Evolutionary conservation across 2,888 invertebrate species (phyloP).

Genomic region (Drosophila fungiperda): DNA sequence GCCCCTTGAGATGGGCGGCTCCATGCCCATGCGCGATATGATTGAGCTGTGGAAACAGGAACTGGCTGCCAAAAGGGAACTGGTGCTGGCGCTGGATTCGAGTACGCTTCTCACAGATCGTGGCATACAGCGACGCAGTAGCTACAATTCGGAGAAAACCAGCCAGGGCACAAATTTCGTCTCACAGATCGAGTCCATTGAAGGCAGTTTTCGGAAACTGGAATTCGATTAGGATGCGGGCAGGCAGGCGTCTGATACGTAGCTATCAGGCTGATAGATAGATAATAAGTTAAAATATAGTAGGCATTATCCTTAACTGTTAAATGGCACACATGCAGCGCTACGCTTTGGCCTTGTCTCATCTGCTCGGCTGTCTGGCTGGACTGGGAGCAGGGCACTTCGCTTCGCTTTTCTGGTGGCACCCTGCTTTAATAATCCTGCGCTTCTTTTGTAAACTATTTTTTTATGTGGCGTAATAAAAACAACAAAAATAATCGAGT

Average conservation of each 20-base stretch:
- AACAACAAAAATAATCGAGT: slow-evolving; percentile 56
- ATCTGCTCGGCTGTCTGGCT: slow-evolving; percentile 33
- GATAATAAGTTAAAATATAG: slow-evolving; percentile 49
- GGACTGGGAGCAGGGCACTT: slow-evolving; percentile 47
- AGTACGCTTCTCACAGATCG: slow-evolving; percentile 89
- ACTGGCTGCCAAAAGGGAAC: slow-evolving; percentile 87
- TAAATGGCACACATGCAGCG: slow-evolving; percentile 56
- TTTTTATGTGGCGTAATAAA: slow-evolving; percentile 66
- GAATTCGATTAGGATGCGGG: slow-evolving; percentile 87
- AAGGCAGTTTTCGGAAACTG: slow-evolving; percentile 89
- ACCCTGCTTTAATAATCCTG: slow-evolving; percentile 75
- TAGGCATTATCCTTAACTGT: slow-evolving; percentile 67
- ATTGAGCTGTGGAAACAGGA: slow-evolving; percentile 89
- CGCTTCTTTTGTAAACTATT: slow-evolving; percentile 69
- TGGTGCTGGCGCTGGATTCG: slow-evolving; percentile 87
- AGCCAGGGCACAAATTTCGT: slow-evolving; percentile 80
- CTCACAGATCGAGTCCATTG: slow-evolving; percentile 83
- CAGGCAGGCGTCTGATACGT: not conserved
- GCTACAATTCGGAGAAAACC: slow-evolving; percentile 77
- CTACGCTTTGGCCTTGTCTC: slow-evolving; percentile 63
- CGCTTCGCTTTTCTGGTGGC: slow-evolving; percentile 73
- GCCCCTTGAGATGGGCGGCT: slow-evolving; percentile 90
- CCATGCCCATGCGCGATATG: slow-evolving; percentile 90
- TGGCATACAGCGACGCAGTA: slow-evolving; percentile 86
- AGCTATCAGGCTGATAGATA: slow-evolving; percentile 35